phyloP scores from a whole-genome alignment of 2,888 invertebrate genomes.

The Archips crataeganus region DNA sequence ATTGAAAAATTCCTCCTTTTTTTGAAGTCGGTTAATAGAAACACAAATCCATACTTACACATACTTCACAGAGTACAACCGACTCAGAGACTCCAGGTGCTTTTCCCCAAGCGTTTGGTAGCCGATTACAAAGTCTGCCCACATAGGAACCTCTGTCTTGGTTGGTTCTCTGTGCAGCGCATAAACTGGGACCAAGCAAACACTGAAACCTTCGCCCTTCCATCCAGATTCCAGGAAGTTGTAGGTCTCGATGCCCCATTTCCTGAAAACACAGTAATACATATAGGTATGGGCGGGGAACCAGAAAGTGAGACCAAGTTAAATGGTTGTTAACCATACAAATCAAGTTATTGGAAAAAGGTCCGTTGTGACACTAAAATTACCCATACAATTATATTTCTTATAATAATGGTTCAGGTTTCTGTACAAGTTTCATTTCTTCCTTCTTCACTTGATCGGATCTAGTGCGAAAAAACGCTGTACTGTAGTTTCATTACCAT shows the following conservation, averaged over 20 bases:
- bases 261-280: constrained; percentile 69
- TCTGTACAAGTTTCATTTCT: too few species aligned
- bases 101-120: constrained; percentile 56
- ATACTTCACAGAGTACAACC: constrained; percentile 57
- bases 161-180: constrained; percentile 51
- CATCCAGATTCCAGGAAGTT: constrained; percentile 85
- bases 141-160: constrained; percentile 50
- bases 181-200: constrained; percentile 67
- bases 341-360: too few species aligned
- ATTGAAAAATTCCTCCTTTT: too few species aligned
- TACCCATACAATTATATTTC: too few species aligned
- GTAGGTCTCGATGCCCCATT: constrained; percentile 88
- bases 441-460: too few species aligned
- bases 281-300: too few species aligned
- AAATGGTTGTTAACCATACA: too few species aligned
- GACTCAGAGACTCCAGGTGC: constrained; percentile 61
- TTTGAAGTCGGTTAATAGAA: background rate
- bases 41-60: constrained; percentile 57
- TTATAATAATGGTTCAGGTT: too few species aligned
- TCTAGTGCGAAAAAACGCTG: too few species aligned
- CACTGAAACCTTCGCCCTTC: constrained; percentile 79
- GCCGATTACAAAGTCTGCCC: constrained; percentile 65
- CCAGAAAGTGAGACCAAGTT: too few species aligned
- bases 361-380: too few species aligned
- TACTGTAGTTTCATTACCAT: too few species aligned